Evolutionary conservation across 2,113 vertebrate genomes (phyloP).

Genomic region (Burhinus bistriatus): DNA sequence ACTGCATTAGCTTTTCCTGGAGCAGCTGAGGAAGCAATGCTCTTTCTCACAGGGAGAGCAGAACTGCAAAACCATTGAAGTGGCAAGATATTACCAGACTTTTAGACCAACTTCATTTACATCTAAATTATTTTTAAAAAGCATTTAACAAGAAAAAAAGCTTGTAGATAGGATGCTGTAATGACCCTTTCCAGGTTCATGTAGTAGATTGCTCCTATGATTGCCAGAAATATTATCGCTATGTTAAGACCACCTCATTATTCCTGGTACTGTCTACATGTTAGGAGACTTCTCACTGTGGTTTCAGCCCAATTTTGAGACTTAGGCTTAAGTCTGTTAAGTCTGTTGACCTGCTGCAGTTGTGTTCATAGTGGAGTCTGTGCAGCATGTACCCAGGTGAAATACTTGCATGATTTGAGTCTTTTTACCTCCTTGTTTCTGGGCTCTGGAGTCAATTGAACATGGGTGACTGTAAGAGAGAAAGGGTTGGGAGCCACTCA

Average conservation of each 20-base stretch:
- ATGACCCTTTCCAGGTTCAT: not conserved
- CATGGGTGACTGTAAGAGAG: not conserved
- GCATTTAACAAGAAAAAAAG: accelerated
- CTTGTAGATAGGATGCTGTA: not conserved
- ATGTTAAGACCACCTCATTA: not conserved
- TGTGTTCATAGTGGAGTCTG: not conserved
- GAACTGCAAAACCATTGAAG: not conserved
- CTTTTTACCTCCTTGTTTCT: not conserved
- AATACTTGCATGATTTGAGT: not conserved
- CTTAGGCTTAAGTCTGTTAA: not conserved
- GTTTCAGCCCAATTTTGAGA: not conserved
- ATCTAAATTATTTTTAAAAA: not conserved
- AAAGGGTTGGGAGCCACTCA: not conserved
- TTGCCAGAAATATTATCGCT: not conserved
- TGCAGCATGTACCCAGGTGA: not conserved
- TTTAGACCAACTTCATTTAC: not conserved
- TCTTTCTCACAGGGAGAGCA: not conserved
- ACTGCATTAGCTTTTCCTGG: not conserved
- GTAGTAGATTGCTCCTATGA: not conserved
- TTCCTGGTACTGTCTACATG: not conserved
- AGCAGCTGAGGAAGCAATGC: not conserved
- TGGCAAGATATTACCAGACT: not conserved
- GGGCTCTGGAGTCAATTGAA: not conserved
- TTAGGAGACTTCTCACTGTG: not conserved
- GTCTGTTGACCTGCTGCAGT: not conserved